These are phyloP conservation scores for Hirtodrosophila cameraria DNA, from an alignment of 2,888 invertebrate genomes.

Conservation along the genomic window DNA sequence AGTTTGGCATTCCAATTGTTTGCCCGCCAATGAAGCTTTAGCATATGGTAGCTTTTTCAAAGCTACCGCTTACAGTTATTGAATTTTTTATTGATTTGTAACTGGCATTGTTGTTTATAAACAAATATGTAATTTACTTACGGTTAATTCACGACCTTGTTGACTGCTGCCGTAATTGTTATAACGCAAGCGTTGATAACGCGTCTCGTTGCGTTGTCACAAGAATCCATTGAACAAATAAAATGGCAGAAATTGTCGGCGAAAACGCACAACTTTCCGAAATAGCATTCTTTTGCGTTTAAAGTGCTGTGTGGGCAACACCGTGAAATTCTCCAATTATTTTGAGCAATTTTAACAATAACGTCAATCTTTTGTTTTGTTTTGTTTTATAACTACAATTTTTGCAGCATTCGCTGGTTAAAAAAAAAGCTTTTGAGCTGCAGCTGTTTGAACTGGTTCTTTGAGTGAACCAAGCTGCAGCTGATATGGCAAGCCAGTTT, in stretches of 20 bases:
- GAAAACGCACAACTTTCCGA: conserved; percentile 63
- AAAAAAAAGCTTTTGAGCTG: conserved; percentile 23
- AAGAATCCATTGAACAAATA: conserved; percentile 73
- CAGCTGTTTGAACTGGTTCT: conserved; percentile 27
- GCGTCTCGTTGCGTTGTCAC: conserved; percentile 70
- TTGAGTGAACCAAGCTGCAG: conserved; percentile 1
- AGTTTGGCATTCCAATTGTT: background rate
- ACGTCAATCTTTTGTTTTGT: conserved; percentile 25
- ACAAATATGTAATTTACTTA: conserved; percentile 39
- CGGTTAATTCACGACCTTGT: conserved; percentile 53
- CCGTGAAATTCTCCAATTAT: conserved; percentile 6
- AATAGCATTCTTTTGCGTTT: conserved; percentile 57
- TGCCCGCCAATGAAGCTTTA: conserved; percentile 21
- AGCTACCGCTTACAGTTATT: conserved; percentile 30
- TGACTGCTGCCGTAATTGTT: conserved; percentile 52
- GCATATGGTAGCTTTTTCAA: background rate
- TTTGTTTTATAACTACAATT: conserved; percentile 54
- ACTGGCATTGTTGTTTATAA: background rate
- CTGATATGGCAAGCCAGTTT: background rate
- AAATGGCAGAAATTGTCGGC: conserved; percentile 72
- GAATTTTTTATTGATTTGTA: conserved; percentile 18
- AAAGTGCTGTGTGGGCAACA: conserved; percentile 7
- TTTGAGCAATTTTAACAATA: background rate
- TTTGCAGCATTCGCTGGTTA: background rate
- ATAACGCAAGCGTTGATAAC: conserved; percentile 71